Conservation (phyloP, 2,888 invertebrate genomes). For the Limnephilus rhombicus region DNA sequence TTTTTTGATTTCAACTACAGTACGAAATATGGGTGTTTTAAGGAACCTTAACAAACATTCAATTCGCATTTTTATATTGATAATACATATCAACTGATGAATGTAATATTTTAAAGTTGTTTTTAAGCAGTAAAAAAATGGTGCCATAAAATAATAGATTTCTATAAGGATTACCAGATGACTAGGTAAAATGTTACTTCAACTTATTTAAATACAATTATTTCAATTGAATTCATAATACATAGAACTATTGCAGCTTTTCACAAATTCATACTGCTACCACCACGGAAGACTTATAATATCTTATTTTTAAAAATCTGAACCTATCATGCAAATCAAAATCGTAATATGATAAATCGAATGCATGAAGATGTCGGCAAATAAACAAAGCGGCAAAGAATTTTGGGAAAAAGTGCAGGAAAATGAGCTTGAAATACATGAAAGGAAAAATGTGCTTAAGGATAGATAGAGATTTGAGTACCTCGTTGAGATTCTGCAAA, state of each 20-base stretch:
- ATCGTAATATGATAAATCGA: not conserved
- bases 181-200: not conserved
- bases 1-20: not conserved
- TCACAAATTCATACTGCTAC: not conserved
- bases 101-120: not conserved
- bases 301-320: not conserved
- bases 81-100: not conserved
- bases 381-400: slow-evolving; percentile 15
- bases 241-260: not conserved
- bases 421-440: slow-evolving; percentile 42
- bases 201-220: not conserved
- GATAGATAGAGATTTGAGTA: slow-evolving; percentile 70
- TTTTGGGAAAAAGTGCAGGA: slow-evolving; percentile 12
- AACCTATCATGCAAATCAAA: not conserved
- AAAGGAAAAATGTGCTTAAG: slow-evolving; percentile 49
- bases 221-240: not conserved
- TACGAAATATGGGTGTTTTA: not conserved
- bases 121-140: not conserved
- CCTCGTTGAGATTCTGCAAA: slow-evolving; percentile 81
- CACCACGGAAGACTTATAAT: not conserved
- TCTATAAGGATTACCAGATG: not conserved
- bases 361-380: not conserved
- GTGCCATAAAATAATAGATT: not conserved
- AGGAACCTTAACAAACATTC: not conserved
- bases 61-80: not conserved